Percentiles rank a stretch among this genome's conserved stretches.
phyloP scores from a whole-genome alignment of 2,113 vertebrate genomes.

The Candoia aspera region DNA sequence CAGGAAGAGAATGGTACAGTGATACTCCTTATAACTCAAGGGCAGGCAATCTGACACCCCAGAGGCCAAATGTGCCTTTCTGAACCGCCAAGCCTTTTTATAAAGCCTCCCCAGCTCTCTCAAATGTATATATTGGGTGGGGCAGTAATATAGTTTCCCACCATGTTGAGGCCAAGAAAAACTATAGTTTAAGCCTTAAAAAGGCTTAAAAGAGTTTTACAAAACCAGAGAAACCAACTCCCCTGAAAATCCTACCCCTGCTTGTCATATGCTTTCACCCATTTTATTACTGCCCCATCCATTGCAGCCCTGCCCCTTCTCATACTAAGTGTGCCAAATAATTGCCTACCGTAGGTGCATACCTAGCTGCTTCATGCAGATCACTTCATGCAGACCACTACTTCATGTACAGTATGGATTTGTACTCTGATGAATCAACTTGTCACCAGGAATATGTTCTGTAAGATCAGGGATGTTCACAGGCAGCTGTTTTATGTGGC shows the following conservation, averaged over 20 bases:
- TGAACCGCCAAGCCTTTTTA: background rate
- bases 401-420: background rate
- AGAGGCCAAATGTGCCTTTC: background rate
- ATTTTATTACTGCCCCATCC: background rate
- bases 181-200: background rate
- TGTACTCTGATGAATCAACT: background rate
- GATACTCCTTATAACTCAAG: background rate
- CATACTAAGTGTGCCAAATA: background rate
- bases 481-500: background rate
- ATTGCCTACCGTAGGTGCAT: background rate
- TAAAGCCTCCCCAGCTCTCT: background rate
- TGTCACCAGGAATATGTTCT: background rate
- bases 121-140: background rate
- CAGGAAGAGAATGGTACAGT: background rate
- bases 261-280: background rate
- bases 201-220: background rate
- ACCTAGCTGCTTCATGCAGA: background rate
- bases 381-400: background rate
- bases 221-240: background rate
- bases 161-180: background rate
- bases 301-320: background rate
- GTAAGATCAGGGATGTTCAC: background rate
- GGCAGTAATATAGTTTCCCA: background rate
- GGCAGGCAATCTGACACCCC: background rate
- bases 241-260: background rate